Base-by-base conservation (phyloP, 2,113 vertebrate species). In the Spizaetus ornatus region DNA sequence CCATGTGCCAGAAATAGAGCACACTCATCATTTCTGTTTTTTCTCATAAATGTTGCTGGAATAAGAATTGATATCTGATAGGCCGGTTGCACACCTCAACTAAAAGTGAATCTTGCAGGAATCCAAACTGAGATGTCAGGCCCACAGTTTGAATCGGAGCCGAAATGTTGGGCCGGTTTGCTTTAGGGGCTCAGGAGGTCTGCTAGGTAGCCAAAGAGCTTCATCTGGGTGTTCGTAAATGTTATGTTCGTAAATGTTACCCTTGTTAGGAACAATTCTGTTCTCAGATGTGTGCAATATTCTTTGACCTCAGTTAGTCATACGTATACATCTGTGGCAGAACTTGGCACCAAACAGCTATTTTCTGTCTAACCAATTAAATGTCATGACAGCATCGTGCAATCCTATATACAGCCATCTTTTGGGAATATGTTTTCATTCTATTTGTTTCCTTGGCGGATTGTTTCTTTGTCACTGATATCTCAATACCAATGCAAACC, bases 351-450 rank as follows among this genome's bases (percentile, higher is more conserved):
- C 69, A 19, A 73, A 55, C 38, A 83, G 34, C 40, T 86, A 0
- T 80, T 96, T 96, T 91, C 59, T 91, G 61, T 70, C 74, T 70
- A 45, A 77, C 9, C 16, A 45, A 19, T n/a, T 92, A 61, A 70
- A 82, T 42, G 31, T 53, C 58, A 16, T 47, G n/a, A 42, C 26
- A 29, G 31, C 40, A 50, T 67, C 23, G 3, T 40, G 9, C 32
- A 66, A 4, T 17, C 79, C 34, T 43, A 31, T 72, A 6, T 72
- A 16, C 31, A 80, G 3, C 26, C 17, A 27, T 63, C 47, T 77
- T 62, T 65, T 58, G 53, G n/a, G 65, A 91, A 70, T 63, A 70
- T 7, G 0, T 43, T 91, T 71, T 86, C 25, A 40, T 58, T 52
- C 42, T 63, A 3, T 80, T 78, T 73, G 21, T 63, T 92, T 90